phyloP scores from a whole-genome alignment of 2,888 invertebrate species.

The Tortricodes alternella region DNA sequence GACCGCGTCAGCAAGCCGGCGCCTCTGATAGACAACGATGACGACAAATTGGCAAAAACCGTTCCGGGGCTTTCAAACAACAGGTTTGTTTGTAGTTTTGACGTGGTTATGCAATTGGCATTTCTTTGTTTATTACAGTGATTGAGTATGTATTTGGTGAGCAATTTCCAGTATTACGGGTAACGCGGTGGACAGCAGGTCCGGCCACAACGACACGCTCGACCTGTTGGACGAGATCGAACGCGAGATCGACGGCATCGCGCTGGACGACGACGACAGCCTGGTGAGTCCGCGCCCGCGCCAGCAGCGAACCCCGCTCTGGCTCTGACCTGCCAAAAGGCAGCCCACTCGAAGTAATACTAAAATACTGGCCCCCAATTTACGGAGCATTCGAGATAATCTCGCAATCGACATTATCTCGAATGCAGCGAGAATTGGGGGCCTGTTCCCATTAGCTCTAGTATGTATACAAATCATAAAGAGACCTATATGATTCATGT shows the following conservation, averaged over 20 bases:
- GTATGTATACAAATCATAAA: too few species aligned
- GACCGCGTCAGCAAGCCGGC: constrained; percentile 26
- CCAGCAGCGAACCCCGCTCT: neutral
- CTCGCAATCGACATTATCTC: too few species aligned
- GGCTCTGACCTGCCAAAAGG: neutral
- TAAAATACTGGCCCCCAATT: too few species aligned
- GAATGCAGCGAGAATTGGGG: too few species aligned
- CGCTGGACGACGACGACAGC: constrained; percentile 89
- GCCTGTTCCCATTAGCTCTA: too few species aligned
- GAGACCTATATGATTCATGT: too few species aligned
- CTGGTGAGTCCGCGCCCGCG: constrained; percentile 40
- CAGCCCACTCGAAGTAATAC: neutral
- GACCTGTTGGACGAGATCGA: constrained; percentile 88
- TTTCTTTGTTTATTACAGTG: too few species aligned
- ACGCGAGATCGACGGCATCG: constrained; percentile 91
- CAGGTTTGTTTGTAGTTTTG: constrained; percentile 30
- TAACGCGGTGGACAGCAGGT: constrained; percentile 27
- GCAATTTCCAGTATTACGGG: constrained; percentile 21
- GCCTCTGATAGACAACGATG: constrained; percentile 29
- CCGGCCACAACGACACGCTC: constrained; percentile 51
- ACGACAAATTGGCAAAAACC: constrained; percentile 40
- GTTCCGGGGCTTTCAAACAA: constrained; percentile 33
- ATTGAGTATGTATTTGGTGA: neutral
- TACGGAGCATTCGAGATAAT: too few species aligned
- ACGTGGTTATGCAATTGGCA: too few species aligned